Percentiles rank a stretch among this genome's conserved stretches.
These are phyloP conservation scores for Enteromius paludinosus DNA, from an alignment of 2,797 vertebrate genomes.

Conservation along the genomic window DNA sequence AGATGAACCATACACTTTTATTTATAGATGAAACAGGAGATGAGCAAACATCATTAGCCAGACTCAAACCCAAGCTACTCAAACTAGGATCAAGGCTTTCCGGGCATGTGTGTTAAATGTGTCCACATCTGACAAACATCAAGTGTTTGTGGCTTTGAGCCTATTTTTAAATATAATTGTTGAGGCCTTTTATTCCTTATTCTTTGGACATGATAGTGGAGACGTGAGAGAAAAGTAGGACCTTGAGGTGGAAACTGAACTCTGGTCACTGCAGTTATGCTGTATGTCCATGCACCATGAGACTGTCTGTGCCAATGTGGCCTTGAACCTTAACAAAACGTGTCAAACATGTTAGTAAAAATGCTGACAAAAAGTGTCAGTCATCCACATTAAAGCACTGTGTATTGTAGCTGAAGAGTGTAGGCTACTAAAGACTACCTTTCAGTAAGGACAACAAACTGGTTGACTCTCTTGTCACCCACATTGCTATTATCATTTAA, in stretches of 20 bases:
- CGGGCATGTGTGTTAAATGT: not conserved
- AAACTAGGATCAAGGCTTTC: not conserved
- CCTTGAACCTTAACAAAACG: not conserved
- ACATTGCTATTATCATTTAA: not conserved
- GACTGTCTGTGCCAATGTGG: too few species aligned
- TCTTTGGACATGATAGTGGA: not conserved
- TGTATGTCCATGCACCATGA: not conserved
- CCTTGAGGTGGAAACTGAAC: not conserved
- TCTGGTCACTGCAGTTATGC: not conserved
- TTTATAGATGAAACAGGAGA: not conserved
- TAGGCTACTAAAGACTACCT: not conserved
- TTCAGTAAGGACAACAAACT: not conserved
- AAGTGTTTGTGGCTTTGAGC: not conserved
- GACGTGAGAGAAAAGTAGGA: not conserved
- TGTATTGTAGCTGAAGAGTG: not conserved
- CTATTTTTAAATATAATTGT: not conserved
- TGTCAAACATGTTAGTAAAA: not conserved
- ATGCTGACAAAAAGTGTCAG: not conserved
- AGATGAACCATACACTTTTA: not conserved
- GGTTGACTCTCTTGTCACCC: not conserved
- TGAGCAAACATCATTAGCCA: not conserved
- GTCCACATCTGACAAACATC: not conserved
- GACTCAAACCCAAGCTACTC: not conserved
- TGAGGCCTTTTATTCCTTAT: not conserved
- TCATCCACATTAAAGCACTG: not conserved